These are phyloP conservation scores for Halocaridina rubra DNA, from an alignment of 2,888 invertebrate species.

Conservation along the genomic window DNA sequence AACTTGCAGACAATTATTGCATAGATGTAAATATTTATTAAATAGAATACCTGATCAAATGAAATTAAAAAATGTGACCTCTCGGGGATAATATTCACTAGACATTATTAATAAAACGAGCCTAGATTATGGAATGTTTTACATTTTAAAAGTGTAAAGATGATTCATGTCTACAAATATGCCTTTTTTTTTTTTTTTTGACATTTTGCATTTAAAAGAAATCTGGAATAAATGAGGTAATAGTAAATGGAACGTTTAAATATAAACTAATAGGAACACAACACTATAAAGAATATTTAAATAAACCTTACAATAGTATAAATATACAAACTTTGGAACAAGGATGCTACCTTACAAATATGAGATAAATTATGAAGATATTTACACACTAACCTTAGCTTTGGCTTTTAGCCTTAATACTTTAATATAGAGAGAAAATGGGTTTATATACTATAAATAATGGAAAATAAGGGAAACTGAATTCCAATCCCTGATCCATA, in stretches of 20 bases:
- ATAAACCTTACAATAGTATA: slow-evolving; percentile 29
- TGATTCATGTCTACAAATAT: too few species aligned
- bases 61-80: background rate
- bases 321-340: slow-evolving; percentile 54
- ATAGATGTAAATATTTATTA: background rate
- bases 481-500: slow-evolving; percentile 48
- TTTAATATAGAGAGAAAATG: slow-evolving; percentile 39
- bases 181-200: too few species aligned
- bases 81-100: too few species aligned
- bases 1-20: background rate
- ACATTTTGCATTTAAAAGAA: too few species aligned
- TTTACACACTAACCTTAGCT: slow-evolving; percentile 53
- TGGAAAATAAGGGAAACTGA: slow-evolving; percentile 3
- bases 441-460: background rate
- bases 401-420: slow-evolving; percentile 53
- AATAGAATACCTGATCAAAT: background rate
- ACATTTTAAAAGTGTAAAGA: too few species aligned
- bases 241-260: slow-evolving; percentile 20
- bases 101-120: too few species aligned
- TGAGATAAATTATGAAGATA: slow-evolving; percentile 42
- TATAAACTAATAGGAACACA: slow-evolving; percentile 56
- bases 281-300: slow-evolving; percentile 20
- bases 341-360: slow-evolving; percentile 45
- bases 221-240: slow-evolving; percentile 24
- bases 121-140: too few species aligned